Conservation (phyloP, 2,888 invertebrate species). For the Chironomus tentans region DNA sequence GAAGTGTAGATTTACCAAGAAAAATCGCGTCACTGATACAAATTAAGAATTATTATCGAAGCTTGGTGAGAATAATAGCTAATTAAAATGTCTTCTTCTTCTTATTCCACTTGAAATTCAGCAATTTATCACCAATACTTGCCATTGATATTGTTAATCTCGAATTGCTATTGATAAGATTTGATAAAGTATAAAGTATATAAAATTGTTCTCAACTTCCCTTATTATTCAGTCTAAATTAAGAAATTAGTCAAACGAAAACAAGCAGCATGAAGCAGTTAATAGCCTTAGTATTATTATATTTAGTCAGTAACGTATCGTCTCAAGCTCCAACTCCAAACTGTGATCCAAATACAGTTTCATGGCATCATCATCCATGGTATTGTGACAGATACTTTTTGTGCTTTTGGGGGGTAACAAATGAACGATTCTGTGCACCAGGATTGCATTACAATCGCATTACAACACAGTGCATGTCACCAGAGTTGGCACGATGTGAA, state of each 20-base stretch:
- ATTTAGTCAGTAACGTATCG: background rate
- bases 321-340: background rate
- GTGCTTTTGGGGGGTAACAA: background rate
- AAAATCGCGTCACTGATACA: too few species aligned
- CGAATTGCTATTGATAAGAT: background rate
- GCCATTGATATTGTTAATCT: too few species aligned
- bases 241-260: background rate
- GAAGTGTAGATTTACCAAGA: too few species aligned
- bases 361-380: constrained; percentile 17
- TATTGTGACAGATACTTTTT: background rate
- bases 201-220: background rate
- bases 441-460: background rate
- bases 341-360: background rate
- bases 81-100: too few species aligned
- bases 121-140: too few species aligned
- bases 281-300: background rate
- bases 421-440: background rate
- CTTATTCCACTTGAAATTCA: too few species aligned
- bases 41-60: too few species aligned
- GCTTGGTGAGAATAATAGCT: too few species aligned
- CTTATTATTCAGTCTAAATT: background rate
- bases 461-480: background rate
- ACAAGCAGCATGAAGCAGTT: background rate
- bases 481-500: background rate
- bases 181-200: background rate